These are phyloP conservation scores for Colius striatus DNA, from an alignment of 2,113 vertebrate species.

Conservation along the genomic window DNA sequence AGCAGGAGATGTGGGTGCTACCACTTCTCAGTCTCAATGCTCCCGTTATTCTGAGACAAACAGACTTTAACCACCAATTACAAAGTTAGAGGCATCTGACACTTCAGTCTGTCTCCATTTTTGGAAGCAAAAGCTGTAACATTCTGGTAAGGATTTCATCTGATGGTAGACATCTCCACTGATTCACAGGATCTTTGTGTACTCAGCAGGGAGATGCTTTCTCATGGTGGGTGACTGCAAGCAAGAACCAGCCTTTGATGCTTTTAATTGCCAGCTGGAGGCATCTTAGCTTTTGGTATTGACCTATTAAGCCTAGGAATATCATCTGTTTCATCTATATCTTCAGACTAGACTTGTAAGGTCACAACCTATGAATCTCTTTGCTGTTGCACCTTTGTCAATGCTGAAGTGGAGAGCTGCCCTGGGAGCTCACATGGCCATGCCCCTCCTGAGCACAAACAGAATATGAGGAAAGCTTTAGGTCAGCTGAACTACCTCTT, in stretches of 20 bases:
- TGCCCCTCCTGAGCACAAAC: background rate
- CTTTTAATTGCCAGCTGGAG: background rate
- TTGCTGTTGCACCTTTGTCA: fast-evolving
- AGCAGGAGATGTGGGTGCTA: background rate
- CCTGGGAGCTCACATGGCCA: background rate
- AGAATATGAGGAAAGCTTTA: background rate
- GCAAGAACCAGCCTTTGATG: background rate
- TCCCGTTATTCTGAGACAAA: background rate
- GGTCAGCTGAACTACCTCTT: fast-evolving
- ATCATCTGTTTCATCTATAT: background rate
- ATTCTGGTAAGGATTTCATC: background rate
- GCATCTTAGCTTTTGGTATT: background rate
- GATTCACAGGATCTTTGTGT: background rate
- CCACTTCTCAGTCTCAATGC: background rate
- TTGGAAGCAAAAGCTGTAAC: background rate
- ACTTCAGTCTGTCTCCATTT: background rate
- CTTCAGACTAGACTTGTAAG: background rate
- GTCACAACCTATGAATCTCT: fast-evolving
- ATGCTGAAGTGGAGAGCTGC: fast-evolving
- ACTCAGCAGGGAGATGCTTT: background rate
- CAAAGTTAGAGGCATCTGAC: background rate
- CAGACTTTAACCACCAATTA: background rate
- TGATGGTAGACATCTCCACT: background rate
- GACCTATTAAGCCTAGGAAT: background rate
- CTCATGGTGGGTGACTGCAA: background rate